Evolutionary conservation across 1,140 invertebrate genomes (phyloP), one percentile per base, ranked within the genome.

Genomic region (Cyphomyrmex costatus): DNA sequence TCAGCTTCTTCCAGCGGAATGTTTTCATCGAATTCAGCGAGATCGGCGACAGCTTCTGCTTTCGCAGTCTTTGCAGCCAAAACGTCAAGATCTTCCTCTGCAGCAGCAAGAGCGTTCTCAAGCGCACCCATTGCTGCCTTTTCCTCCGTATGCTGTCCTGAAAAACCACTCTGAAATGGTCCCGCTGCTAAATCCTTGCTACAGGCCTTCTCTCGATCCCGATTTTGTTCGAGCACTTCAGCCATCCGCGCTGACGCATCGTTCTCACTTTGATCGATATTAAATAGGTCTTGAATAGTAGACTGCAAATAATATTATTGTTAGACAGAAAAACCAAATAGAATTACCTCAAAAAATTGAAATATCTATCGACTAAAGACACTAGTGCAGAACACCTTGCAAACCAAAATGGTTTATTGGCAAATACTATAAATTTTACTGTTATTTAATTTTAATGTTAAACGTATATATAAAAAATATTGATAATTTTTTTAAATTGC

Each of bases 11-110:
- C 97, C 65, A 99, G 96, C n/a, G 98, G 98, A 95, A 99, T 98
- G 92, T 97, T 98, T 95, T 99, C 99, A 96, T 99, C 99, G 95
- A 99, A 99, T 95, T 99, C 99, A 0, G 98, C 98, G 83, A 99
- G 95, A 94, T 99, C 99, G 16, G 98, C 98, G 61, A 97, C 98
- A 83, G 98, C 98, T 95, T 99, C 99, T 4, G 98, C 98, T 91
- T 98, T 98, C 0, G 98, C 98, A 7, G 97, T 98, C 93, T 97
- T 97, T 2, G 98, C 98, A 8, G 99, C 99, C 85, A 97, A 97
- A 2, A 98, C 98, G 96, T 99, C 99, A 58, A 97, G 97, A 93
- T 99, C 98, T 95, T 99, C 99, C 95, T 99, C 99, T 46, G 98
- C 98, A 70, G 98, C 97, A 30, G 98, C 98, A 46, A 99, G 95